Conservation (phyloP, 2,113 vertebrate genomes). For the Rhinoderma darwinii region DNA sequence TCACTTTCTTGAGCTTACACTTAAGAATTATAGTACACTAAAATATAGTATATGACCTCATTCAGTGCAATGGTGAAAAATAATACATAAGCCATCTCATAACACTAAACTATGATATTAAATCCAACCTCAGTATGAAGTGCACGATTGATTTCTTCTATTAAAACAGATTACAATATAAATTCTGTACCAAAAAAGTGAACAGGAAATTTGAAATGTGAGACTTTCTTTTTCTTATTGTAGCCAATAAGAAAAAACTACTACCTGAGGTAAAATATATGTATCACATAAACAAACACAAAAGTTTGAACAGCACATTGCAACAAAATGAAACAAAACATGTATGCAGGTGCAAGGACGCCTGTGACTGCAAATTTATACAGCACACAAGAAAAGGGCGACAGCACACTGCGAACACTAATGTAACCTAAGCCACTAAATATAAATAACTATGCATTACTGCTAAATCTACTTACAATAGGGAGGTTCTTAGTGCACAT, state of each 20-base stretch:
- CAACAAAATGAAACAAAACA: too few species aligned
- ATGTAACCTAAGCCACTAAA: too few species aligned
- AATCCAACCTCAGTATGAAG: conserved; percentile 8
- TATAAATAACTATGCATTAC: too few species aligned
- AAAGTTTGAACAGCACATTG: too few species aligned
- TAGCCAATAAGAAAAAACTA: not conserved
- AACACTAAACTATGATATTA: conserved; percentile 42
- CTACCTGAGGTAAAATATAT: not conserved
- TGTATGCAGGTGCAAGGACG: too few species aligned
- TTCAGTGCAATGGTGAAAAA: conserved; percentile 4
- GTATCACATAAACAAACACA: too few species aligned
- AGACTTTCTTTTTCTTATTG: conserved; percentile 6
- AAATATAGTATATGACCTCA: conserved; percentile 16
- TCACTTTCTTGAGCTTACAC: not conserved
- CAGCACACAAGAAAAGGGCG: too few species aligned
- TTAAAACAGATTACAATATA: conserved; percentile 34
- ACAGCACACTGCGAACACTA: too few species aligned
- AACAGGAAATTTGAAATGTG: conserved; percentile 42
- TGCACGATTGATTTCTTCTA: conserved; percentile 34
- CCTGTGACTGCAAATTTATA: too few species aligned
- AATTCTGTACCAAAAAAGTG: not conserved
- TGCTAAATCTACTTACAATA: too few species aligned
- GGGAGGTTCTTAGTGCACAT: too few species aligned
- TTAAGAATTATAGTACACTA: not conserved
- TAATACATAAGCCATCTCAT: conserved; percentile 29